These are phyloP conservation scores for Drosophila equinoxialis DNA, from an alignment of 1,140 invertebrate species.

Conservation along the genomic window DNA sequence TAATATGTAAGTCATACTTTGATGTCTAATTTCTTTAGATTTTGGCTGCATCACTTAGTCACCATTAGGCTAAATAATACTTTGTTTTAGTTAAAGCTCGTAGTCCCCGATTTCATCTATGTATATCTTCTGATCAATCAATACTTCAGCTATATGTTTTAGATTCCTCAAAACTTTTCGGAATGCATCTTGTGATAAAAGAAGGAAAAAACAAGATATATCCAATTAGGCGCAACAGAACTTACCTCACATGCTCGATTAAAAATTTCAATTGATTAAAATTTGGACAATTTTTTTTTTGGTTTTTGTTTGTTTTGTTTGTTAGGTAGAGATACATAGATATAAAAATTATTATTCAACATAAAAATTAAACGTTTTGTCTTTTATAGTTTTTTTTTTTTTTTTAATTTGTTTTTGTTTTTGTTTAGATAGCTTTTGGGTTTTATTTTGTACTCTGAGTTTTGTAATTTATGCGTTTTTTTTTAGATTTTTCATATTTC, in stretches of 20 bases:
- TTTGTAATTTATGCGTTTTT: not conserved
- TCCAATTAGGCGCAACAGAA: conserved; percentile 78
- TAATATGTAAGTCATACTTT: no score
- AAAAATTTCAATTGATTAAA: conserved; percentile 58
- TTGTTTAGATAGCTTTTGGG: conserved; percentile 36
- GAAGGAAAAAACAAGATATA: not conserved
- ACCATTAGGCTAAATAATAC: no score
- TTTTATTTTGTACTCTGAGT: conserved; percentile 53
- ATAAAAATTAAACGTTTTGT: conserved; percentile 71
- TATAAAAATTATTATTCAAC: conserved; percentile 65
- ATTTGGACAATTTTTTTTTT: conserved; percentile 38
- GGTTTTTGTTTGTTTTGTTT: conserved; percentile 33
- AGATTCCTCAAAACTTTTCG: not conserved
- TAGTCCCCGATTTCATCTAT: no score
- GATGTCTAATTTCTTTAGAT: no score
- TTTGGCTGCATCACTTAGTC: no score
- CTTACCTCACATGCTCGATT: conserved; percentile 76
- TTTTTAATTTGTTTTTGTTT: conserved; percentile 30
- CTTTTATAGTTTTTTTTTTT: conserved; percentile 50
- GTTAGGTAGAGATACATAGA: conserved; percentile 47
- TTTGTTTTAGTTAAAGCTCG: no score
- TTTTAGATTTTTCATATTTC: not conserved
- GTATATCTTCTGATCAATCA: no score
- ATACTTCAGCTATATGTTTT: not conserved
- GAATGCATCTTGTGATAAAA: conserved; percentile 4